Percentiles rank a stretch among this genome's conserved stretches.
phyloP scores from a whole-genome alignment of 2,113 vertebrate genomes.

The Eurystomus gularis region DNA sequence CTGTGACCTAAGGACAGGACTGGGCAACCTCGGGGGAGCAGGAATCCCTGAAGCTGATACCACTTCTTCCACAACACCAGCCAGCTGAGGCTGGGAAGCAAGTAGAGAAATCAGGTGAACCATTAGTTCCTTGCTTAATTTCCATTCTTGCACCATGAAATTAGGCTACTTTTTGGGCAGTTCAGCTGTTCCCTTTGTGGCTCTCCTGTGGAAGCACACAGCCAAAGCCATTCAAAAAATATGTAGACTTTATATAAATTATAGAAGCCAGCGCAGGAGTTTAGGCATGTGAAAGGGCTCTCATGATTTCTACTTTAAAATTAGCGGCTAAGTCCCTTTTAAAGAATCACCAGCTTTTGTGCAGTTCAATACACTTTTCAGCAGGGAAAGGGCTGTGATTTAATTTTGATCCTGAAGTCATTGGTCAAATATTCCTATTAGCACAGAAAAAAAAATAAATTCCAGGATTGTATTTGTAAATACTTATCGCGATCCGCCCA shows the following conservation, averaged over 20 bases:
- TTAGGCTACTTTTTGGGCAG: neutral
- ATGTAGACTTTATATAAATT: neutral
- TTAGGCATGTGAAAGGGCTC: neutral
- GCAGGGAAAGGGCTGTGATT: neutral
- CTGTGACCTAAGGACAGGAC: neutral
- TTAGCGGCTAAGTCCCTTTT: neutral
- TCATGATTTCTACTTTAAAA: neutral
- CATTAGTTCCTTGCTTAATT: neutral
- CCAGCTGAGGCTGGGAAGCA: neutral
- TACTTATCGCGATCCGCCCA: too few relatives aligned
- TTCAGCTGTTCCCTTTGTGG: neutral
- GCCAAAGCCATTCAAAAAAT: neutral
- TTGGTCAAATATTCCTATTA: neutral
- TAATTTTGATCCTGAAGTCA: neutral
- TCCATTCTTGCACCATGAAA: neutral
- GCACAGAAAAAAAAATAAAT: neutral
- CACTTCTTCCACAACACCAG: neutral
- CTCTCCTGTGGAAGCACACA: neutral
- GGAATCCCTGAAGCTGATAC: neutral
- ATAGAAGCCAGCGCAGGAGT: neutral
- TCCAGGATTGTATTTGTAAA: neutral
- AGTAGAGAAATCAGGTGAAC: neutral
- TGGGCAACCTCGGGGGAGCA: rapidly evolving
- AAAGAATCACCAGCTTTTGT: neutral
- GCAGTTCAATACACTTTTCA: neutral